Conservation (phyloP, 2,797 vertebrate genomes). For the Crenuchus spilurus region DNA sequence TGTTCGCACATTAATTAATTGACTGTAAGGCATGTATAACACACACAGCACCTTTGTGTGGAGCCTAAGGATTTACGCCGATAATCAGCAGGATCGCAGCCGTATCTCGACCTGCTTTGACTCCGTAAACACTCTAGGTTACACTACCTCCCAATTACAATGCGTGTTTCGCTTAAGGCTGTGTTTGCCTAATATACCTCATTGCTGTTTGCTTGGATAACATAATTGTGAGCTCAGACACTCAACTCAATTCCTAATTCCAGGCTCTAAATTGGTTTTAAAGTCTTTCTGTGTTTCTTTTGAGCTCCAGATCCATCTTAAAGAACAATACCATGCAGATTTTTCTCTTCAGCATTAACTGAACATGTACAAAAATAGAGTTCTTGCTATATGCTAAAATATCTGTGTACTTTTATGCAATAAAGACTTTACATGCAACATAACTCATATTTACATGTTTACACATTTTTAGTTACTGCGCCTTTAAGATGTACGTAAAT, state of each 20-base stretch:
- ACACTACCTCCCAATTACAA: constrained; percentile 25
- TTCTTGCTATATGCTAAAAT: too few relatives aligned
- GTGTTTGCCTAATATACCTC: background rate
- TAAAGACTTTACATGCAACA: too few relatives aligned
- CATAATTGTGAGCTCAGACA: background rate
- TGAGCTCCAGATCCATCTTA: too few relatives aligned
- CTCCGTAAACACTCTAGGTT: constrained; percentile 26
- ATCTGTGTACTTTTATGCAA: too few relatives aligned
- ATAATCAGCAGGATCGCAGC: constrained; percentile 22
- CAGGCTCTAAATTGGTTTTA: background rate
- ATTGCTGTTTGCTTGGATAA: constrained; percentile 1
- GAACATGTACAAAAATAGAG: too few relatives aligned
- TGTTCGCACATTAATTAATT: constrained; percentile 10
- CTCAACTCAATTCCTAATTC: constrained; percentile 11
- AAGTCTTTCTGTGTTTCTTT: background rate
- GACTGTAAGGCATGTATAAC: constrained; percentile 1
- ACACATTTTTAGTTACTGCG: too few relatives aligned
- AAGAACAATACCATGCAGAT: background rate
- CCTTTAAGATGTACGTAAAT: too few relatives aligned
- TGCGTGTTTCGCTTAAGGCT: constrained; percentile 22
- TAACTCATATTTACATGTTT: too few relatives aligned
- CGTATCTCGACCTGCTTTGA: constrained; percentile 8
- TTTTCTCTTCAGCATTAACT: background rate
- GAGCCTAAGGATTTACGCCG: constrained; percentile 26
- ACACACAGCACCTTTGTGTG: constrained; percentile 24